A percentile compares a stretch with the other conserved stretches of the same genome.
Conservation (phyloP, 2,113 vertebrate species). For the Quiscalus mexicanus region DNA sequence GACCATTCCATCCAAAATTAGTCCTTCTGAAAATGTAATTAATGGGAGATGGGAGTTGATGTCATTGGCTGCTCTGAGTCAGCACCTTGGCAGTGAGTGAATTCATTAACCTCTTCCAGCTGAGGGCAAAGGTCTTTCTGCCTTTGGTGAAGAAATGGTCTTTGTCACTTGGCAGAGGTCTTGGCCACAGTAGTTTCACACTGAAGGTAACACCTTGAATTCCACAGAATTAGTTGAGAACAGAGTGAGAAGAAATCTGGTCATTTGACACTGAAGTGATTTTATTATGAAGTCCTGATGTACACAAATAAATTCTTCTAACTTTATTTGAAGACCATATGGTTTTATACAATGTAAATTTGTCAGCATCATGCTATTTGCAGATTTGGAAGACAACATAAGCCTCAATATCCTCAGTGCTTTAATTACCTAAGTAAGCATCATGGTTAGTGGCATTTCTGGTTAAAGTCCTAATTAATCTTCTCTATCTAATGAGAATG, state of each 20-base stretch:
- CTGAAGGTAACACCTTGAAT: neutral
- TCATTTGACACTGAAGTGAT: neutral
- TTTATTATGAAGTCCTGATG: neutral
- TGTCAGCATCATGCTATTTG: neutral
- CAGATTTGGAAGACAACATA: neutral
- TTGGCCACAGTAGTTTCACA: neutral
- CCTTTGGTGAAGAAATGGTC: neutral
- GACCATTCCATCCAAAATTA: neutral
- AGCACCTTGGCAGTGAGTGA: neutral
- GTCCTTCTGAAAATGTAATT: neutral
- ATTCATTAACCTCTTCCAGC: neutral
- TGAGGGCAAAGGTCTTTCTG: neutral
- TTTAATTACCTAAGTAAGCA: conserved; percentile 35
- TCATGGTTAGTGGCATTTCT: conserved; percentile 66
- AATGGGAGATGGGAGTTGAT: neutral
- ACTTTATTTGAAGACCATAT: neutral
- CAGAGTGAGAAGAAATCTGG: neutral
- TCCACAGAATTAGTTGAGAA: neutral
- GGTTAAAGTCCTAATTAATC: conserved; percentile 71
- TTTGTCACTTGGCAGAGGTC: neutral
- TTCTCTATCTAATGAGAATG: conserved; percentile 61
- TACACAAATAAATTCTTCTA: neutral
- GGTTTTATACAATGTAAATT: neutral
- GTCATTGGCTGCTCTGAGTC: neutral
- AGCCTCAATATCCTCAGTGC: neutral